Evolutionary conservation across 2,888 invertebrate genomes (phyloP).

Genomic region (Brachylomia viminalis): DNA sequence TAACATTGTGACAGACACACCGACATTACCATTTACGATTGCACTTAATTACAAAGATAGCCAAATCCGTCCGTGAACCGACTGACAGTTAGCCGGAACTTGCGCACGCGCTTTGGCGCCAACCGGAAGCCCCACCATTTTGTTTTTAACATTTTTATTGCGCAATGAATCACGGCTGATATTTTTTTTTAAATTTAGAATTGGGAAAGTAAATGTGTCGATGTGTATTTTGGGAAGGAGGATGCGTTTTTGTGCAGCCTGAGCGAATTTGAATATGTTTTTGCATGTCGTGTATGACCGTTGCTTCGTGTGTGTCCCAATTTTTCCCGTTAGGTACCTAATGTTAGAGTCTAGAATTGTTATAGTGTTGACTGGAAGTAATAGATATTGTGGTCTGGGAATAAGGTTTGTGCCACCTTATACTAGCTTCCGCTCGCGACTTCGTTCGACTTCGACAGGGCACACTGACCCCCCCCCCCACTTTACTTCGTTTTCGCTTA

Average conservation of each 20-base stretch:
- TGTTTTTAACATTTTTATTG: constrained; percentile 68
- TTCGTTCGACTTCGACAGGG: too few species aligned
- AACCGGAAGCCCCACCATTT: constrained; percentile 77
- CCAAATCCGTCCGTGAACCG: constrained; percentile 57
- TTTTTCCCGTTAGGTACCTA: neutral
- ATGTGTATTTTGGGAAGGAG: constrained; percentile 29
- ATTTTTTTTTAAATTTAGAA: constrained; percentile 57
- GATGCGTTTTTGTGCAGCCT: constrained; percentile 34
- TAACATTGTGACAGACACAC: constrained; percentile 33
- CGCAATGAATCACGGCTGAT: constrained; percentile 66
- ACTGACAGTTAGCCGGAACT: constrained; percentile 70
- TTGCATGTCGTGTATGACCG: constrained; percentile 5
- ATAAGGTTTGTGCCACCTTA: neutral
- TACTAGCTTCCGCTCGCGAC: too few species aligned
- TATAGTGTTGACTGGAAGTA: neutral
- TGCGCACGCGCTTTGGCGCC: constrained; percentile 74
- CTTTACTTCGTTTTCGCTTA: too few species aligned
- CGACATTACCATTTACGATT: constrained; percentile 57
- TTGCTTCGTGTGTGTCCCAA: too few species aligned
- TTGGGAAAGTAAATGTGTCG: constrained; percentile 25
- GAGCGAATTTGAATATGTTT: constrained; percentile 20
- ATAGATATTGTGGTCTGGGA: neutral
- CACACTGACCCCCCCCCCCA: too few species aligned
- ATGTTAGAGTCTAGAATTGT: neutral
- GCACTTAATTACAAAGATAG: constrained; percentile 62